Conservation (phyloP, 1,140 invertebrate species). For the Pollicipes pollicipes region DNA sequence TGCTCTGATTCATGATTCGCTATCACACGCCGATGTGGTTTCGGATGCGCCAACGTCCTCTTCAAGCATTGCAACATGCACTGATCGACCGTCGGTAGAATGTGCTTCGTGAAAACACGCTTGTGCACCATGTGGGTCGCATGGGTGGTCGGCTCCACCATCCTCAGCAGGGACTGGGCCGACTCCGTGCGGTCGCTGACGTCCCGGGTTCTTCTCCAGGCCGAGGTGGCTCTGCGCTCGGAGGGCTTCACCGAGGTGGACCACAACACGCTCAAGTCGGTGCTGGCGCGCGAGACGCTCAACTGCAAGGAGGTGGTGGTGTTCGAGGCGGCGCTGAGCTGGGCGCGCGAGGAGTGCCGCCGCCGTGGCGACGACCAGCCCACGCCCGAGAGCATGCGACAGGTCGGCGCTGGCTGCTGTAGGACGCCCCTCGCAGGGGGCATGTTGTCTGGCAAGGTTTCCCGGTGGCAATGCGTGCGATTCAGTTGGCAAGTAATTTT, state of each 20-base stretch:
- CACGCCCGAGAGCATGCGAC: constrained; percentile 39
- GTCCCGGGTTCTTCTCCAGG: constrained; percentile 45
- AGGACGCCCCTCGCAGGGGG: background rate
- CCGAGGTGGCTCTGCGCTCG: constrained; percentile 79
- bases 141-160: no score
- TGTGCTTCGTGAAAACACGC: no score
- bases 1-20: no score
- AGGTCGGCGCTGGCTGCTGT: constrained; percentile 27
- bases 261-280: constrained; percentile 66
- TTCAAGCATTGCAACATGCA: no score
- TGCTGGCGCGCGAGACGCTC: constrained; percentile 67
- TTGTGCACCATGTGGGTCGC: no score
- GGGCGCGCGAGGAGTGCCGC: constrained; percentile 68
- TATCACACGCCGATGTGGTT: no score
- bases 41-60: no score
- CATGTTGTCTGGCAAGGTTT: background rate
- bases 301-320: constrained; percentile 79
- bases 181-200: no score
- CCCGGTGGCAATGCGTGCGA: background rate
- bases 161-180: no score
- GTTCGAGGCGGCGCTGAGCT: constrained; percentile 71
- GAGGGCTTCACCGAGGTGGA: constrained; percentile 85
- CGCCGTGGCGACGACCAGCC: constrained; percentile 52
- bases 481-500: background rate
- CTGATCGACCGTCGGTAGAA: no score